Conservation (phyloP, 2,888 invertebrate genomes). For the Erebia epiphron region DNA sequence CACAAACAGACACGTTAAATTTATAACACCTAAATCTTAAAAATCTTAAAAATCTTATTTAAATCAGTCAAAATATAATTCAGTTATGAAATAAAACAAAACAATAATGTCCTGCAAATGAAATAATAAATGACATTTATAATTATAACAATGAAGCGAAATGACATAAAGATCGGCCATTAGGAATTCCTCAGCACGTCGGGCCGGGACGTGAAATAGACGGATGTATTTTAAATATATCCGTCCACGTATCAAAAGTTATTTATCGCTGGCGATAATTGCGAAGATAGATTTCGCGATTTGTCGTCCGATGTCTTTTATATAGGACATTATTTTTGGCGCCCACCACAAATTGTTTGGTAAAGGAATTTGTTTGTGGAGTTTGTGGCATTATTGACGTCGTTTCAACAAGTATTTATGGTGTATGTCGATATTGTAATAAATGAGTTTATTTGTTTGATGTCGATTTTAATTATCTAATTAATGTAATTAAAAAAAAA, state of each 20-base stretch:
- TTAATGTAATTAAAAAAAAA: no score
- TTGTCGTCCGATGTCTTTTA: constrained; percentile 24
- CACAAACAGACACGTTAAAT: no score
- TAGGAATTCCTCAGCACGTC: constrained; percentile 27
- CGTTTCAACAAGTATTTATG: neutral
- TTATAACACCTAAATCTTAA: no score
- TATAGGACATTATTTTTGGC: constrained; percentile 30
- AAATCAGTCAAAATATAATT: no score
- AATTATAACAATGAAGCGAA: constrained; percentile 20
- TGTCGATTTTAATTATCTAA: neutral
- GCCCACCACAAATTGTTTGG: constrained; percentile 9
- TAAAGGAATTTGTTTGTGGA: constrained; percentile 16
- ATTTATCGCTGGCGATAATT: constrained; percentile 38
- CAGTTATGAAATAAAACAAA: constrained; percentile 4
- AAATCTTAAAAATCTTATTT: no score
- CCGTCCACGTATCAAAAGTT: constrained; percentile 36
- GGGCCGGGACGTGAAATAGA: constrained; percentile 35
- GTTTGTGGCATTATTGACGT: neutral
- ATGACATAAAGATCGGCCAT: constrained; percentile 30
- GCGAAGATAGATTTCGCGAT: constrained; percentile 35
- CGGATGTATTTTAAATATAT: constrained; percentile 39
- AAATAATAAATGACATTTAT: constrained; percentile 5
- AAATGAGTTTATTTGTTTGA: neutral
- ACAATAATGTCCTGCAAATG: neutral
- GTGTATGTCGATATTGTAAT: neutral